phyloP scores from a whole-genome alignment of 2,113 vertebrate species.

The Hydrolagus affinis region DNA sequence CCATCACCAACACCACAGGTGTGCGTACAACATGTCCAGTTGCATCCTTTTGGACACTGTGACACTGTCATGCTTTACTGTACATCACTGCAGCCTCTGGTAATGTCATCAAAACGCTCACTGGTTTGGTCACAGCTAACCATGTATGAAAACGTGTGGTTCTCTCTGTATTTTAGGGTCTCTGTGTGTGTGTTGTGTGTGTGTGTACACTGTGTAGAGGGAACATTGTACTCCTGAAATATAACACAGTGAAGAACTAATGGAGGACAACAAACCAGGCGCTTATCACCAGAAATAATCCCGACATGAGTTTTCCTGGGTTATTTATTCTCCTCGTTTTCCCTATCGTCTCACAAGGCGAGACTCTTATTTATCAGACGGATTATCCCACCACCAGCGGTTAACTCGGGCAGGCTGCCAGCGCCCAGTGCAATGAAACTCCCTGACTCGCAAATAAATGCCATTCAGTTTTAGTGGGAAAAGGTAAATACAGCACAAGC shows the following conservation, averaged over 20 bases:
- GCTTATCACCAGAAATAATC: neutral
- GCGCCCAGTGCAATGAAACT: neutral
- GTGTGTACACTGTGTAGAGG: too few relatives aligned
- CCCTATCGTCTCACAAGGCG: neutral
- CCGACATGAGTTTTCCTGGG: neutral
- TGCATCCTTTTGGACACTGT: too few relatives aligned
- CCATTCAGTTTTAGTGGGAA: neutral
- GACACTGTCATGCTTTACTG: too few relatives aligned
- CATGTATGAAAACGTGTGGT: too few relatives aligned
- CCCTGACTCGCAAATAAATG: neutral
- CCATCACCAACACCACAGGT: too few relatives aligned
- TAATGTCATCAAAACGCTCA: too few relatives aligned
- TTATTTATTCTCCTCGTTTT: neutral
- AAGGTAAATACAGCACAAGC: neutral
- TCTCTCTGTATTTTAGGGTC: too few relatives aligned
- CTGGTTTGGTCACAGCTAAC: too few relatives aligned
- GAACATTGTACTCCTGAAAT: too few relatives aligned
- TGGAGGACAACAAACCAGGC: neutral
- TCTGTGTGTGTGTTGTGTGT: too few relatives aligned
- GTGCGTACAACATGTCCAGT: too few relatives aligned
- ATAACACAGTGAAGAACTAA: neutral
- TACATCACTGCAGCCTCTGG: too few relatives aligned
- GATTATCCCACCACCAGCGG: neutral
- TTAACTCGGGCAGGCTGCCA: neutral
- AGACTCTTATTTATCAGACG: neutral